Conservation (phyloP, 2,113 vertebrate species). For the Charina bottae region DNA sequence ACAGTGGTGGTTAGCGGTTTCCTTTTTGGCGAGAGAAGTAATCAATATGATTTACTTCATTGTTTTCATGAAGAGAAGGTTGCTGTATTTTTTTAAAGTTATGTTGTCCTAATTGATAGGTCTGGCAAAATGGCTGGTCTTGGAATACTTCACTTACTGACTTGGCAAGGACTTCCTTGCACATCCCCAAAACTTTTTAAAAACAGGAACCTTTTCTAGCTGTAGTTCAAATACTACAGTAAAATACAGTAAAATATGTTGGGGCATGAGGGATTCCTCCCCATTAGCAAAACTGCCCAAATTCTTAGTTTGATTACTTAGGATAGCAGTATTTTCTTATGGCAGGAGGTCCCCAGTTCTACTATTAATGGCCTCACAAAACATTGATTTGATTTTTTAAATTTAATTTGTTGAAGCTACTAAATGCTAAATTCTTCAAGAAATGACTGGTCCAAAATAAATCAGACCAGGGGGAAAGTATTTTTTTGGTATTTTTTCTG, state of each 20-base stretch:
- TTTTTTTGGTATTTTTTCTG: too few relatives aligned
- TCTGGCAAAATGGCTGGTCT: not conserved
- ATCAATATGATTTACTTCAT: not conserved
- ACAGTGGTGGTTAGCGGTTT: not conserved
- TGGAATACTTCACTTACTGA: not conserved
- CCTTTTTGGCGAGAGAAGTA: not conserved
- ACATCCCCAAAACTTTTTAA: not conserved
- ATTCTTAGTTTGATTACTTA: too few relatives aligned
- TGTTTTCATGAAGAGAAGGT: not conserved
- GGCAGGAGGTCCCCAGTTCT: too few relatives aligned
- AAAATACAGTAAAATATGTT: not conserved
- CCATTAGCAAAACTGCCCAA: too few relatives aligned
- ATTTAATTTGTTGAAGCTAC: too few relatives aligned
- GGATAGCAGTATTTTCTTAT: too few relatives aligned
- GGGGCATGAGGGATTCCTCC: too few relatives aligned
- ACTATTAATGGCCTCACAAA: too few relatives aligned
- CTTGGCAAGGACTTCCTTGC: conserved; percentile 1
- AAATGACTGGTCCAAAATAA: too few relatives aligned
- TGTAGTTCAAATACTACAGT: not conserved
- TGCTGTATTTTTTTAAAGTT: not conserved
- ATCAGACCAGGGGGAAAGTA: too few relatives aligned
- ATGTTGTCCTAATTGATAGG: conserved; percentile 4
- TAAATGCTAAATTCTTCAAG: too few relatives aligned
- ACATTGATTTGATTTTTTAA: too few relatives aligned
- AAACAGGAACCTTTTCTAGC: not conserved